Evolutionary conservation across 2,888 invertebrate species (phyloP), one percentile per base, ranked within the genome.

Genomic region (Pocota personata): DNA sequence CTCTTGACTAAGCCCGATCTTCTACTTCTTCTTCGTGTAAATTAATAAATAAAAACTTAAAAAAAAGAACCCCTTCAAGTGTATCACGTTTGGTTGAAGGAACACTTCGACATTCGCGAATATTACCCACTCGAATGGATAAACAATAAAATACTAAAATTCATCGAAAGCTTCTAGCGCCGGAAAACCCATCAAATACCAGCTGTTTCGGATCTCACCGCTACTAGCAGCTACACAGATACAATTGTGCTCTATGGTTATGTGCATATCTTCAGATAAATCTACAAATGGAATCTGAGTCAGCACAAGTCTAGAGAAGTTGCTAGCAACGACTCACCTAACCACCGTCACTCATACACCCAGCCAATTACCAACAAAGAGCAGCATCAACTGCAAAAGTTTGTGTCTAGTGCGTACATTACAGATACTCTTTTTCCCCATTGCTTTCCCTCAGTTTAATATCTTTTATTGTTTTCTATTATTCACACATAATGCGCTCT

Each of bases 61-160:
- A 14, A 30, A 66, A 21, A 30, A 66, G 57, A 24, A 43, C 80
- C n/a, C n/a, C 52, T 75, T 73, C 46, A 58, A 58, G 58, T 48
- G 35, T 57, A 66, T 80, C 67, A 27, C 80, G 82, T 69, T 67
- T 48, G 52, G 35, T 73, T 62, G 37, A 5, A 19, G n/a, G 16
- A 46, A 62, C 12, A 72, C 19, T 64, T 50, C 80, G 66, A 58
- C 76, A 80, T 76, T 86, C 84, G 84, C 84, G 79, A 76, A 71
- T 76, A 71, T 72, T 80, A 67, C 66, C 84, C 86, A 86, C 86
- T 86, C 86, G 86, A 82, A 82, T 76, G 76, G 86, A 86, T 86
- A 86, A 86, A 86, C 82, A 86, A 86, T 82, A 77, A 76, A 77
- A 80, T 82, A 86, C 86, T 86, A 80, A 86, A 86, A 86, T 72